A percentile compares a stretch with the other conserved stretches of the same genome.
phyloP scores from a whole-genome alignment of 2,113 vertebrate genomes.

The Hystrix cristata region DNA sequence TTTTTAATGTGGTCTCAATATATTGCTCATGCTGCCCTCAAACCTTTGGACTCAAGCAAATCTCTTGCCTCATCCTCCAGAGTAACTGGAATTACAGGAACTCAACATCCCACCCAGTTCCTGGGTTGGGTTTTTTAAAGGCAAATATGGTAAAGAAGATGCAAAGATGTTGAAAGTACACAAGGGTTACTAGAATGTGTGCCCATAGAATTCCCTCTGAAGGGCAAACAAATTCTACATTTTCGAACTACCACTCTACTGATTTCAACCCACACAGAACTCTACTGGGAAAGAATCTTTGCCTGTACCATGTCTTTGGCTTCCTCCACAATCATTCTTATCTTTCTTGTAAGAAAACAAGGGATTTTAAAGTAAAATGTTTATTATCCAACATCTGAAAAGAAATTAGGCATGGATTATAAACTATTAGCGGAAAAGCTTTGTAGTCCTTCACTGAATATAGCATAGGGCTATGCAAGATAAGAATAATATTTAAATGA shows the following conservation, averaged over 20 bases:
- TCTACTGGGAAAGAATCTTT: neutral
- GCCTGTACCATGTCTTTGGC: neutral
- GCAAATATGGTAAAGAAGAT: neutral
- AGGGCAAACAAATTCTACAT: neutral
- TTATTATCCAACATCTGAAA: neutral
- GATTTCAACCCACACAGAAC: neutral
- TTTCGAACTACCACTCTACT: neutral
- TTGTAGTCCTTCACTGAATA: neutral
- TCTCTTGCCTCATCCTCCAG: neutral
- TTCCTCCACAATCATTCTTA: neutral
- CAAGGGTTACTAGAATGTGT: neutral
- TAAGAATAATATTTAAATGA: constrained; percentile 22
- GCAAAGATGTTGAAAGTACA: neutral
- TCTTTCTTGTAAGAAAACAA: neutral
- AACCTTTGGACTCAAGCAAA: neutral
- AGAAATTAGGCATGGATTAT: neutral
- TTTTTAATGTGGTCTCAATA: neutral
- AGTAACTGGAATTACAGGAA: neutral
- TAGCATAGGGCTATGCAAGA: neutral
- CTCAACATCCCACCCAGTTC: neutral
- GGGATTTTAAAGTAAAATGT: neutral
- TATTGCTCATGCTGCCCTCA: neutral
- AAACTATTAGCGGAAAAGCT: neutral
- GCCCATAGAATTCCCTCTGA: neutral
- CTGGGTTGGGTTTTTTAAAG: neutral